Percentiles rank a stretch among this genome's conserved stretches.
phyloP scores from a whole-genome alignment of 1,140 invertebrate genomes.

The Heliconius hewitsoni region DNA sequence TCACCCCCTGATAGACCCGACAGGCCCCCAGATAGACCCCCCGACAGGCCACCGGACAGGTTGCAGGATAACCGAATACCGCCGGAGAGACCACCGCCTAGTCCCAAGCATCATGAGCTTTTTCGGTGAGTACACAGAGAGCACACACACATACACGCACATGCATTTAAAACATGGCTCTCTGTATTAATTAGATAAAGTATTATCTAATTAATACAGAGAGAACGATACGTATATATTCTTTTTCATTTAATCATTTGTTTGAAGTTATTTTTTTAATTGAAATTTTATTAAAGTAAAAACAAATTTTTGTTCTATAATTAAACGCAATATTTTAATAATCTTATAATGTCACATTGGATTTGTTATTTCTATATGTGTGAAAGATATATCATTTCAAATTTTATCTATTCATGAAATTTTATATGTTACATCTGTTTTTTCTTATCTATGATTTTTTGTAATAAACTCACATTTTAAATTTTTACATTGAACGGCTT shows the following conservation, averaged over 20 bases:
- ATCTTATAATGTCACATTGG: too few species aligned
- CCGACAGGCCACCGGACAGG: slow-evolving; percentile 55
- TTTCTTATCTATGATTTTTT: background rate
- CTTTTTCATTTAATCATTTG: too few species aligned
- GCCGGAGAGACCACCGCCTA: slow-evolving; percentile 48
- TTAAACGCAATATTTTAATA: too few species aligned
- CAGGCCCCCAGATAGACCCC: slow-evolving; percentile 31
- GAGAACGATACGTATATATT: too few species aligned
- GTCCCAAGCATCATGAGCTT: slow-evolving; percentile 62
- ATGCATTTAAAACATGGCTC: too few species aligned
- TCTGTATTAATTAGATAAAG: too few species aligned
- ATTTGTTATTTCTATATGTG: background rate
- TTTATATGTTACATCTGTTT: background rate
- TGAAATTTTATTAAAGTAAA: too few species aligned
- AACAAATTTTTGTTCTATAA: too few species aligned
- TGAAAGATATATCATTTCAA: background rate
- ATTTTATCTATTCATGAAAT: background rate
- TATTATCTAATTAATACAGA: too few species aligned
- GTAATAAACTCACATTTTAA: background rate
- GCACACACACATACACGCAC: background rate
- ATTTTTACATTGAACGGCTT: background rate
- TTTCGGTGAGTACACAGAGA: slow-evolving; percentile 45
- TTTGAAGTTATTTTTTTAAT: too few species aligned
- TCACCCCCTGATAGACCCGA: background rate
- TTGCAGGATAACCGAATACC: slow-evolving; percentile 17